A percentile compares a stretch with the other conserved stretches of the same genome.
phyloP scores from a whole-genome alignment of 2,797 vertebrate genomes.

The Morus bassanus region DNA sequence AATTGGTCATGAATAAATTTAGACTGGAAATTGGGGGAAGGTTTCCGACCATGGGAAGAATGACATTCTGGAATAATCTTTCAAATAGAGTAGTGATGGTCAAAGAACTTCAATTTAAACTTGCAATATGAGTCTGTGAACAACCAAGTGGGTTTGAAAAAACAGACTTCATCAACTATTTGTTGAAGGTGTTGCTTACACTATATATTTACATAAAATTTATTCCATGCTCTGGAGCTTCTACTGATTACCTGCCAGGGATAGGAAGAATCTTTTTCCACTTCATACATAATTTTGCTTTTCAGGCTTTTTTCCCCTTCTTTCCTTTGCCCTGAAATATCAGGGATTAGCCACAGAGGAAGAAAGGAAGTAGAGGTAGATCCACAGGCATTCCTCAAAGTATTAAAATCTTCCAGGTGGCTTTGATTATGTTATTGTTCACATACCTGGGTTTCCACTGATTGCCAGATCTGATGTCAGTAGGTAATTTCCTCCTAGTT shows the following conservation, averaged over 20 bases:
- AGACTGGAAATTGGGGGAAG: background rate
- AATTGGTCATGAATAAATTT: slow-evolving; percentile 53
- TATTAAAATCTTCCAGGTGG: background rate
- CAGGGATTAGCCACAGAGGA: background rate
- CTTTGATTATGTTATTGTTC: background rate
- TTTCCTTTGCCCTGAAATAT: background rate
- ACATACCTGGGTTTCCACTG: background rate
- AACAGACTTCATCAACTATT: background rate
- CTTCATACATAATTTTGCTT: background rate
- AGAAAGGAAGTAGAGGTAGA: background rate
- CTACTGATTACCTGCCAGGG: slow-evolving; percentile 7
- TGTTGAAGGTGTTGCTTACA: background rate
- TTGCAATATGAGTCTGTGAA: slow-evolving; percentile 5
- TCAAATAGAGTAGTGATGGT: slow-evolving; percentile 9
- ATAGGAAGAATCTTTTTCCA: background rate
- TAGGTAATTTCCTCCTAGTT: background rate
- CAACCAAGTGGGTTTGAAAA: background rate
- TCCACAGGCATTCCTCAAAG: background rate
- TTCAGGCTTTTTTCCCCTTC: background rate
- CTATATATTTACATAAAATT: slow-evolving; percentile 5
- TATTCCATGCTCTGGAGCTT: background rate
- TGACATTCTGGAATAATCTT: slow-evolving; percentile 17
- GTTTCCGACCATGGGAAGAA: background rate
- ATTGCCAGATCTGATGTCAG: background rate
- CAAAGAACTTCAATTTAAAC: slow-evolving; percentile 34